Evolutionary conservation across 2,888 invertebrate genomes (phyloP).

Genomic region (Caprella mutica): DNA sequence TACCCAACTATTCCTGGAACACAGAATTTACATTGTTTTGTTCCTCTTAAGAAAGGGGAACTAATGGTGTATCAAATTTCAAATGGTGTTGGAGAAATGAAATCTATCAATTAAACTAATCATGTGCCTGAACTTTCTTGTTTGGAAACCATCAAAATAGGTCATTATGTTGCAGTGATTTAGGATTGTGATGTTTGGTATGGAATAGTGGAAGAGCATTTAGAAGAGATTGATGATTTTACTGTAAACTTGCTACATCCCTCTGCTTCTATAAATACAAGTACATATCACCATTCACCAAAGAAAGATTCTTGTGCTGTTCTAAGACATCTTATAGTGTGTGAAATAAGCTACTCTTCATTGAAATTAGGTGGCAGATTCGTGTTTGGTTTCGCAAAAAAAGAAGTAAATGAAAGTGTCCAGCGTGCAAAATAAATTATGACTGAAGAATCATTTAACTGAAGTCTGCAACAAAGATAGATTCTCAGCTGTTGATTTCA

Average conservation of each 20-base stretch:
- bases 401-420: no score
- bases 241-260: no score
- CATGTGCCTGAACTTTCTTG: slow-evolving; percentile 2
- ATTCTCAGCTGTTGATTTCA: no score
- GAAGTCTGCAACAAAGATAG: no score
- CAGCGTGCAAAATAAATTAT: no score
- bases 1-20: slow-evolving; percentile 10
- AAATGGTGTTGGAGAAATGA: no score
- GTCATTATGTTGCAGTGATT: no score
- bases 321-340: background rate
- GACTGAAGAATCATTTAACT: no score
- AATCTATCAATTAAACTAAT: no score
- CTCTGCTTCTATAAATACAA: background rate
- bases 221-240: no score
- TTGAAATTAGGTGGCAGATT: background rate
- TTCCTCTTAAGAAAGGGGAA: slow-evolving; percentile 7
- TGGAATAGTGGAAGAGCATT: slow-evolving; percentile 14
- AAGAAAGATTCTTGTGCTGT: slow-evolving; percentile 4
- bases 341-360: background rate
- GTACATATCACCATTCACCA: slow-evolving; percentile 5
- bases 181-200: slow-evolving; percentile 2
- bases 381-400: background rate
- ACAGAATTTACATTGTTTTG: background rate
- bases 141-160: no score
- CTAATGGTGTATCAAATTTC: no score